Evolutionary conservation across 2,797 vertebrate species (phyloP).

Genomic region (Scarus forsteni): DNA sequence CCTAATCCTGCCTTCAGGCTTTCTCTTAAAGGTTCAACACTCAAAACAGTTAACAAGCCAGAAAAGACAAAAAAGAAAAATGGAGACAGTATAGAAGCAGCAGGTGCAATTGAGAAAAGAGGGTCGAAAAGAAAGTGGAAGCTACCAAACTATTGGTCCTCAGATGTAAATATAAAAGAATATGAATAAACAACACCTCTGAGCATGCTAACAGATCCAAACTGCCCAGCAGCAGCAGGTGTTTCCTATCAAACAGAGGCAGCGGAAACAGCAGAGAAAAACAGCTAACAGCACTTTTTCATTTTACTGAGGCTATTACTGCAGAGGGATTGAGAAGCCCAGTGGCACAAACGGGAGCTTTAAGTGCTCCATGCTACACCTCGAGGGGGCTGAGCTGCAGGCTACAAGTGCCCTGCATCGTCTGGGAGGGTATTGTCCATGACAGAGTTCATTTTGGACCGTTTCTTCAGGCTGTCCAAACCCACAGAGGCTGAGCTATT

Average conservation of each 20-base stretch:
- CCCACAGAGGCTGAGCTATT: slow-evolving; percentile 8
- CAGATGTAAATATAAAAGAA: neutral
- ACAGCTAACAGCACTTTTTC: slow-evolving; percentile 17
- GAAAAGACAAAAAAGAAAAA: neutral
- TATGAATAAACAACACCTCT: neutral
- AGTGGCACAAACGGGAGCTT: slow-evolving; percentile 23
- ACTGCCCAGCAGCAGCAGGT: neutral
- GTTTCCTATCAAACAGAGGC: neutral
- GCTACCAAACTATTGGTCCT: neutral
- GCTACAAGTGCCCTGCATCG: slow-evolving; percentile 38
- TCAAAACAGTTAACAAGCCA: too few relatives aligned
- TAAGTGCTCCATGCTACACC: slow-evolving; percentile 23
- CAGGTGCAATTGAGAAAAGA: neutral
- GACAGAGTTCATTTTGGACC: slow-evolving; percentile 35
- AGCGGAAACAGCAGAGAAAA: neutral
- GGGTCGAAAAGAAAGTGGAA: neutral
- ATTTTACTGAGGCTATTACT: slow-evolving; percentile 24
- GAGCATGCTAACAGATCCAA: neutral
- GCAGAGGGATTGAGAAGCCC: slow-evolving; percentile 7
- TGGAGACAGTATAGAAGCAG: neutral
- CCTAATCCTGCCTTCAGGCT: too few relatives aligned
- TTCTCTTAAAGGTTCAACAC: too few relatives aligned
- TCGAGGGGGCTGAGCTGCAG: slow-evolving; percentile 31
- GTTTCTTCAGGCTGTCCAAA: slow-evolving; percentile 36
- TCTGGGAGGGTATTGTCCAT: slow-evolving; percentile 33